Evolutionary conservation across 2,797 vertebrate species (phyloP), one percentile per base, ranked within the genome.

Genomic region (Pseudochaenichthys georgianus): DNA sequence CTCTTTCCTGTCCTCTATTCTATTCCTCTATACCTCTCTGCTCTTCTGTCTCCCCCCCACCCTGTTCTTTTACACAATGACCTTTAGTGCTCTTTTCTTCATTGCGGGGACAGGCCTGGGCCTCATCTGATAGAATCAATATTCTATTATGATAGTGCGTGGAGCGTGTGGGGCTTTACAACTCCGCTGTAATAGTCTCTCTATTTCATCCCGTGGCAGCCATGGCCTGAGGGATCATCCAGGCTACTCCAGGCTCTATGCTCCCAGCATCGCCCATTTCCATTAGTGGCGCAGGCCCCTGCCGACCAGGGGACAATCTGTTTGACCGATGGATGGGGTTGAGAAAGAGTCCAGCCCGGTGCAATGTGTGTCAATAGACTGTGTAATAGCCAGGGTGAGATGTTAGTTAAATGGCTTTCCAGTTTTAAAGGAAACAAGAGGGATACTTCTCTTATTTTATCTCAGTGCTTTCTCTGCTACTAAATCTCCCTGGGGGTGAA

Each of bases 111-210:
- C 93, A 95, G 95, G 94, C 94, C 81, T 82, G 93, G 92, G 90
- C 93, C 94, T 93, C 92, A 96, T 96, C 95, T 95, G 94, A 94
- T 94, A 95, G 95, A 97, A 98, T 99, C 97, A 98, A 98, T 98
- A 99, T 96, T 96, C 94, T 96, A 98, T 98, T 98, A 98, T 54
- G 75, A 97, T 95, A 95, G 93, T 94, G 95, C 92, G 88, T 88
- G 91, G 86, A 92, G 94, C 90, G 94, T 94, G 87, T 89, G 94
- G 86, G 89, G 92, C 92, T 96, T 95, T 93, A 95, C 91, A 96
- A 93, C 95, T 90, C 87, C 85, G 87, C 94, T 90, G 92, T 92
- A 96, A 96, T 95, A 94, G 95, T 93, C 92, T 95, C 92, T 87
- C 92, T 95, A 95, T 95, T 95, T 96, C 94, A 95, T 95, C 91